Evolutionary conservation across 2,888 invertebrate species (phyloP).

Genomic region (Phania funesta): DNA sequence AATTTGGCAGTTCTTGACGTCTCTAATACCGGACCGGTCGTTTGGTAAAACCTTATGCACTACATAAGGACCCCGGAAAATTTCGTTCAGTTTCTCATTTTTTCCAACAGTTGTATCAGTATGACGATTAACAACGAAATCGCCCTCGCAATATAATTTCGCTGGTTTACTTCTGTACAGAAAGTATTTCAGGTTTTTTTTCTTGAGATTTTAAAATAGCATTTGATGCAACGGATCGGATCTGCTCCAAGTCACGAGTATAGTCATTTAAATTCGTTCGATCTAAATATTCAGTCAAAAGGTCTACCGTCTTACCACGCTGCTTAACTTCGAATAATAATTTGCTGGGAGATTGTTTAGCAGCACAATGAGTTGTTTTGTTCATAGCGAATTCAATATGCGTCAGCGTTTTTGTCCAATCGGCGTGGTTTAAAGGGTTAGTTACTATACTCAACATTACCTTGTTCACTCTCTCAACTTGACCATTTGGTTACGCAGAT

Average conservation of each 20-base stretch:
- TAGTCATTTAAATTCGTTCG: not conserved
- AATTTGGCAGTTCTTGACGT: slow-evolving; percentile 30
- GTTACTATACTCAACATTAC: slow-evolving; percentile 54
- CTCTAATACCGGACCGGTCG: slow-evolving; percentile 25
- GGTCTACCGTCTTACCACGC: slow-evolving; percentile 35
- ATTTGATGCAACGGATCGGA: slow-evolving; percentile 4
- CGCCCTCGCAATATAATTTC: slow-evolving; percentile 48
- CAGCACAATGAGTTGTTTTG: slow-evolving; percentile 70
- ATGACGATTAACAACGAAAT: slow-evolving; percentile 55
- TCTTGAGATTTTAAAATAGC: slow-evolving; percentile 31
- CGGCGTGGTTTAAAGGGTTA: slow-evolving; percentile 17
- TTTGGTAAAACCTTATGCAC: slow-evolving; percentile 7
- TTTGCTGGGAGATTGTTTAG: slow-evolving; percentile 70
- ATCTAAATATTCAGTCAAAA: slow-evolving; percentile 28
- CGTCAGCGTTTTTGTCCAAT: slow-evolving; percentile 47
- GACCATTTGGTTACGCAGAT: slow-evolving; percentile 55
- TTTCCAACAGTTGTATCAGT: slow-evolving; percentile 64
- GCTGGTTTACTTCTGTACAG: slow-evolving; percentile 66
- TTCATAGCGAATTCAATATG: slow-evolving; percentile 70
- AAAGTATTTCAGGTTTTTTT: slow-evolving; percentile 42
- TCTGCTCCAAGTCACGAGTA: slow-evolving; percentile 20
- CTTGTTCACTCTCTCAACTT: slow-evolving; percentile 44
- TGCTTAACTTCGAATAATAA: slow-evolving; percentile 68
- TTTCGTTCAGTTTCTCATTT: slow-evolving; percentile 57
- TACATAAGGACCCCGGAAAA: slow-evolving; percentile 33